These are phyloP conservation scores for Sinocyclocheilus anshuiensis DNA, from an alignment of 2,113 vertebrate species.

Conservation along the genomic window DNA sequence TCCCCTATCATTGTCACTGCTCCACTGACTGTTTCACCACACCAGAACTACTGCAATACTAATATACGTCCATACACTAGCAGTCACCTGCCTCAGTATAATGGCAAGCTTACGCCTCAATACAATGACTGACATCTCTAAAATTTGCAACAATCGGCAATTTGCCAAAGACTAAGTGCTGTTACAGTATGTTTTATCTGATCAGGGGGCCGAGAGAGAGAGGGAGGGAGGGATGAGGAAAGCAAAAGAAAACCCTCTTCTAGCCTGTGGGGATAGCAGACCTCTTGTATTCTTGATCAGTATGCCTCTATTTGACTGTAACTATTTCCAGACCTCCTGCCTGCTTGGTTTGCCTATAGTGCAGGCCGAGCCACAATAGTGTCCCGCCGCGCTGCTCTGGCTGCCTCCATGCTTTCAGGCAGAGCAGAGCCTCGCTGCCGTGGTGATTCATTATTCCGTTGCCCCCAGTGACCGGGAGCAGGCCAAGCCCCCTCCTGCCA, in stretches of 20 bases:
- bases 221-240: background rate
- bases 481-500: slow-evolving; percentile 82
- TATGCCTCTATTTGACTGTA: slow-evolving; percentile 54
- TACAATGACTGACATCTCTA: background rate
- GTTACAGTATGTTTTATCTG: slow-evolving; percentile 27
- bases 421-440: slow-evolving; percentile 80
- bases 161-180: slow-evolving; percentile 8
- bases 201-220: background rate
- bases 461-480: slow-evolving; percentile 82
- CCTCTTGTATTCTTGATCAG: slow-evolving; percentile 42
- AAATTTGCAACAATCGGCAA: background rate
- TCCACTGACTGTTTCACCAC: slow-evolving; percentile 7
- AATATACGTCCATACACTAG: background rate
- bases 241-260: slow-evolving; percentile 24
- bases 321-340: slow-evolving; percentile 72
- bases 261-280: slow-evolving; percentile 43
- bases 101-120: background rate
- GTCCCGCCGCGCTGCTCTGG: slow-evolving; percentile 84
- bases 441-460: slow-evolving; percentile 82
- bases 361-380: slow-evolving; percentile 83
- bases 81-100: background rate
- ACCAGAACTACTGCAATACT: background rate
- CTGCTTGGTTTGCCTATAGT: slow-evolving; percentile 69
- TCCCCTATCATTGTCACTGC: background rate
- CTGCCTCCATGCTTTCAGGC: slow-evolving; percentile 80